Percentiles rank a stretch among this genome's conserved stretches.
Evolutionary conservation across 1,140 invertebrate genomes (phyloP).

Genomic region (Helicoverpa zea): DNA sequence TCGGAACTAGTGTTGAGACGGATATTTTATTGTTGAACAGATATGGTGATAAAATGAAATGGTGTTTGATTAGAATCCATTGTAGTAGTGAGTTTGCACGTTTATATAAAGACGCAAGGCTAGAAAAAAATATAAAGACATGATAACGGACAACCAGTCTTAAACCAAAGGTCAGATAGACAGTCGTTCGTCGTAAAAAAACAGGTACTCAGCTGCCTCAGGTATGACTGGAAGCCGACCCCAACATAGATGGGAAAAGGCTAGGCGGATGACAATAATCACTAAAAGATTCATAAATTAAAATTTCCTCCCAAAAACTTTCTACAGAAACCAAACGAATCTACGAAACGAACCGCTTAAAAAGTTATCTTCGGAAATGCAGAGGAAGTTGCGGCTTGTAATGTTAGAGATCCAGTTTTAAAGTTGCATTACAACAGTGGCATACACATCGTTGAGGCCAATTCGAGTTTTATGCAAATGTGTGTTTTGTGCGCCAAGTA

Average conservation of each 20-base stretch:
- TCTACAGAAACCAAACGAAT: not conserved
- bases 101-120: no score
- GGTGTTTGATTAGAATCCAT: not conserved
- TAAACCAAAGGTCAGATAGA: no score
- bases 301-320: not conserved
- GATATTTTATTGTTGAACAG: slow-evolving; percentile 9
- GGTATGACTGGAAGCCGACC: no score
- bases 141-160: no score
- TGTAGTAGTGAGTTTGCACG: no score
- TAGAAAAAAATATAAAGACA: no score
- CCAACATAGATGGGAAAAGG: no score
- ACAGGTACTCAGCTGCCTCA: no score
- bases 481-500: slow-evolving; percentile 49
- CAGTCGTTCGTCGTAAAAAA: no score
- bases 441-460: slow-evolving; percentile 59
- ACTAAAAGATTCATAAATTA: no score
- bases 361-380: slow-evolving; percentile 7
- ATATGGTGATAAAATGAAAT: not conserved
- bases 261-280: no score
- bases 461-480: slow-evolving; percentile 70
- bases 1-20: not conserved
- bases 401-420: slow-evolving; percentile 54
- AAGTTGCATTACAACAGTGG: slow-evolving; percentile 59
- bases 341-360: not conserved
- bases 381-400: slow-evolving; percentile 26